A percentile compares a stretch with the other conserved stretches of the same genome.
Conservation (phyloP, 1,140 invertebrate species). For the Tachypleus tridentatus region DNA sequence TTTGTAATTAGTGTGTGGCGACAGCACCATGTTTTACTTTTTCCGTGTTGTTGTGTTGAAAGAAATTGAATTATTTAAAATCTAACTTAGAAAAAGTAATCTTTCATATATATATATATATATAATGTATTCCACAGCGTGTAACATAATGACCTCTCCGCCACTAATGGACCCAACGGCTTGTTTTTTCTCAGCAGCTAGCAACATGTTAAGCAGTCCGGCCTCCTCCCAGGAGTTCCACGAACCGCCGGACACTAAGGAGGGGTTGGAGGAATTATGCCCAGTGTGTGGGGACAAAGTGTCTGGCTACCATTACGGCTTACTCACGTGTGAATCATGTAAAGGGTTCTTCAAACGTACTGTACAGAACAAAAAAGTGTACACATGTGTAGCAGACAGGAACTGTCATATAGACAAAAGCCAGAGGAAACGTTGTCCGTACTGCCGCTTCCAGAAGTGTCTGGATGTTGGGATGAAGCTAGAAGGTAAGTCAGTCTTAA, state of each 20-base stretch:
- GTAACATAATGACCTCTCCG: no score
- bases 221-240: constrained; percentile 29
- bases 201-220: no score
- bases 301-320: constrained; percentile 97
- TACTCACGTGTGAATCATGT: constrained; percentile 98
- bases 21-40: no score
- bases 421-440: constrained; percentile 93
- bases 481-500: constrained; percentile 65
- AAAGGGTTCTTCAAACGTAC: constrained; percentile 99
- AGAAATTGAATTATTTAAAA: no score
- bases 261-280: constrained; percentile 90
- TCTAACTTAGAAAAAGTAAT: no score
- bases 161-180: no score
- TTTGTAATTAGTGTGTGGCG: no score
- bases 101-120: no score
- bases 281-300: constrained; percentile 98
- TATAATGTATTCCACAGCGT: no score
- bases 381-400: constrained; percentile 91
- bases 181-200: no score
- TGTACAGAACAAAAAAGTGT: constrained; percentile 99
- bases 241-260: constrained; percentile 78
- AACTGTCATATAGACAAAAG: constrained; percentile 97
- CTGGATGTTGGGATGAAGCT: constrained; percentile 98
- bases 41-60: no score
- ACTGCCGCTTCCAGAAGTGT: constrained; percentile 98